A percentile compares a stretch with the other conserved stretches of the same genome.
phyloP scores from a whole-genome alignment of 2,888 invertebrate species.

The Frankliniella fusca region DNA sequence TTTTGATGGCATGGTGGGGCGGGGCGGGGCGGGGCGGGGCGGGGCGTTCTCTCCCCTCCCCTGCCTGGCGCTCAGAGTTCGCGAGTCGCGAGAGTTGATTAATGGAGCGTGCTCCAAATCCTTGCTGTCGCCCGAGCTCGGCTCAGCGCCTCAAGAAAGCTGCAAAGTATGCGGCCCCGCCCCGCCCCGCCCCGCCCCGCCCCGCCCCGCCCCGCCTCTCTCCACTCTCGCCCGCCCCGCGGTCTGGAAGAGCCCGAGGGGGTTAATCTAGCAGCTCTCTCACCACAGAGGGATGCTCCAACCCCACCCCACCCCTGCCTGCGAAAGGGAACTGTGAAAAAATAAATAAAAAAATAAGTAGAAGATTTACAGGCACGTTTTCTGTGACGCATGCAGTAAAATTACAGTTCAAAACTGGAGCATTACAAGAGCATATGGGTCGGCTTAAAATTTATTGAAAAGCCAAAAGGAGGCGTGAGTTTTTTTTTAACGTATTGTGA shows the following conservation, averaged over 20 bases:
- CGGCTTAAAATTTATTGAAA: no score
- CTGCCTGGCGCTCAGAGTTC: conserved; percentile 29
- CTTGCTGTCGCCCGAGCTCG: conserved; percentile 17
- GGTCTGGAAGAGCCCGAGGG: not conserved
- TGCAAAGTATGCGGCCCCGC: not conserved
- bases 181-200: not conserved
- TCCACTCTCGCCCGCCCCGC: not conserved
- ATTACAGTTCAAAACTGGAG: no score
- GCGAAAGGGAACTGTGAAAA: not conserved
- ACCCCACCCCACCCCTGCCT: not conserved
- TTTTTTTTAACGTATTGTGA: no score
- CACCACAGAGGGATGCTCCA: conserved; percentile 38
- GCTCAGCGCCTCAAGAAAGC: conserved; percentile 9
- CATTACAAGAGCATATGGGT: no score
- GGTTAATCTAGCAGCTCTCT: not conserved
- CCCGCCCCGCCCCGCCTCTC: not conserved
- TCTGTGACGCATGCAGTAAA: no score
- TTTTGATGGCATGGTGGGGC: conserved; percentile 28
- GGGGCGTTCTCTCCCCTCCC: not conserved
- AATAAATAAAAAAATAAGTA: no score
- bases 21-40: not conserved
- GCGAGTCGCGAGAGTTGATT: conserved; percentile 7
- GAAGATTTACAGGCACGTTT: no score
- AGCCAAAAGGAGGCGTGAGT: no score
- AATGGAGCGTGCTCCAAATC: conserved; percentile 28